These are phyloP conservation scores for Hypanus sabinus DNA, from an alignment of 2,113 vertebrate genomes.

Conservation along the genomic window DNA sequence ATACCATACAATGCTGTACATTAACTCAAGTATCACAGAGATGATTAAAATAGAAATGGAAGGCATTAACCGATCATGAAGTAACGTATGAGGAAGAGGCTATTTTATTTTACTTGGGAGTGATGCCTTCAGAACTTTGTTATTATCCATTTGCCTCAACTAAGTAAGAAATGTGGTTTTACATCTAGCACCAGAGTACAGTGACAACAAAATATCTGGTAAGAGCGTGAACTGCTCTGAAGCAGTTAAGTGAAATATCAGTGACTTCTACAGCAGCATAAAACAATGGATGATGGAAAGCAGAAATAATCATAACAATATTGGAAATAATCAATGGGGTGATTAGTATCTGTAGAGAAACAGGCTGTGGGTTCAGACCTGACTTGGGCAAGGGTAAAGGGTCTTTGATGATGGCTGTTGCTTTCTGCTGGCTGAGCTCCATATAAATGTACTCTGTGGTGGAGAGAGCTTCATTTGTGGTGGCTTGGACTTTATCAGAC, in stretches of 20 bases:
- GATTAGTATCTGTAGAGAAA: too few species aligned
- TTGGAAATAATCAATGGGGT: too few species aligned
- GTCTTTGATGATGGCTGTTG: too few species aligned
- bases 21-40: neutral
- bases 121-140: neutral
- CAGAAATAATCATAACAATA: too few species aligned
- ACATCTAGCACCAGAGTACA: neutral
- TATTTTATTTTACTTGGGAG: neutral
- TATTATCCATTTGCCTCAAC: neutral
- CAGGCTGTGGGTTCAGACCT: too few species aligned
- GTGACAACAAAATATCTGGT: neutral
- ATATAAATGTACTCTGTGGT: too few species aligned
- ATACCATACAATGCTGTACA: neutral
- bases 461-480: too few species aligned
- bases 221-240: neutral
- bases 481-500: too few species aligned
- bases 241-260: neutral
- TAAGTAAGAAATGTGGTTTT: neutral
- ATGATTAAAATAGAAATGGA: constrained; percentile 4
- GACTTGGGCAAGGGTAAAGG: too few species aligned
- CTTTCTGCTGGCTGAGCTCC: too few species aligned
- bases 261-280: too few species aligned
- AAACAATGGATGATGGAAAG: too few species aligned
- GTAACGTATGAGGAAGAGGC: neutral
- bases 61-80: neutral